phyloP scores from a whole-genome alignment of 1,140 invertebrate species.

The Leptinotarsa texana region DNA sequence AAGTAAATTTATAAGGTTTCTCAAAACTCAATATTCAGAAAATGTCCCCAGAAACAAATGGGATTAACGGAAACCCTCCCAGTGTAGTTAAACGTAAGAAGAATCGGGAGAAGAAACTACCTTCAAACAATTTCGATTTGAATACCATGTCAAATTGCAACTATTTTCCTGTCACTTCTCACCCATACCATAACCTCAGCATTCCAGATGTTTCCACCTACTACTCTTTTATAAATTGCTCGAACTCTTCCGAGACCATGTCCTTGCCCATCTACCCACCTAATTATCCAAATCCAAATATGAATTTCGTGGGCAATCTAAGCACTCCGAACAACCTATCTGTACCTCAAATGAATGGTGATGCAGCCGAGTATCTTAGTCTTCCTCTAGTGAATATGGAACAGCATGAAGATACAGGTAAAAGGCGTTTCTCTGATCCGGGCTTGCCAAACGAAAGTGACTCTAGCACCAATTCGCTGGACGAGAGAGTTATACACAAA shows the following conservation, averaged over 20 bases:
- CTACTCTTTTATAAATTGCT: conserved; percentile 54
- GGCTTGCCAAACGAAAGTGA: conserved; percentile 61
- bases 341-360: conserved; percentile 33
- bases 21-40: conserved; percentile 1
- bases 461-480: conserved; percentile 57
- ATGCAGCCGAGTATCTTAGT: conserved; percentile 57
- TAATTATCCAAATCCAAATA: conserved; percentile 48
- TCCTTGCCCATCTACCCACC: conserved; percentile 58
- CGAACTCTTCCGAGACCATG: conserved; percentile 60
- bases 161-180: conserved; percentile 59
- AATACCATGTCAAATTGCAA: conserved; percentile 43
- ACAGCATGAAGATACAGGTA: conserved; percentile 54
- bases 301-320: conserved; percentile 48
- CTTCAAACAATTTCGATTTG: conserved; percentile 39
- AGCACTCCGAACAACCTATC: conserved; percentile 33
- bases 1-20: conserved; percentile 3
- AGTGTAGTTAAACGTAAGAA: conserved; percentile 52
- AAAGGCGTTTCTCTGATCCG: conserved; percentile 62
- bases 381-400: conserved; percentile 55
- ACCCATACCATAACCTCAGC: conserved; percentile 54
- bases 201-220: conserved; percentile 47
- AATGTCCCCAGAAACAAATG: conserved; percentile 54
- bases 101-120: conserved; percentile 49
- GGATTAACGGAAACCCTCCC: conserved; percentile 52
- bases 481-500: conserved; percentile 57